Base-by-base conservation (phyloP, 2,888 invertebrate genomes). In the Acrocera orbiculus region DNA sequence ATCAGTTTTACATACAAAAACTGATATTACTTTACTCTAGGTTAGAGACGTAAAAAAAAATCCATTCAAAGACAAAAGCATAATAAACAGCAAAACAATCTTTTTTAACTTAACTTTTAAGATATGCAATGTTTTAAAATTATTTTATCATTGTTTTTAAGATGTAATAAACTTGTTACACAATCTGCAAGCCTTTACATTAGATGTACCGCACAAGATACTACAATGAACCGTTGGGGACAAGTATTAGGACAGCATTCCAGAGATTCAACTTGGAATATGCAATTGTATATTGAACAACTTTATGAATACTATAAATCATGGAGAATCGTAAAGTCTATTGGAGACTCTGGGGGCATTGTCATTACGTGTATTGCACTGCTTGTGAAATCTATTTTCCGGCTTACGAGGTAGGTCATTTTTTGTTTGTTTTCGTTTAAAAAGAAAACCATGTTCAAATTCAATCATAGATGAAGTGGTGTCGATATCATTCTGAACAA, bases 261-360 rank as follows among this genome's bases (percentile, higher is more conserved):
- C 28, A 73, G 75, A 43, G 89, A 92, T 45, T 51, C 68, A 2
- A 62, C 66, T 2, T 92, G 90, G 86, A 78, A 78, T 47, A 63
- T 83, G 23, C 83, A 78, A 51, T 76, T 78, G 34, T 82, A 82
- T 54, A 73, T 92, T 19, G 58, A 75, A 26, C 71, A 73, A 49
- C 56, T 89, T 39, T 79, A 80, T 50, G 71, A 71, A 13, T 77
- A 82, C 49, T 63, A 87, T 37, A 79, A 82, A 41, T 76, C 78
- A 0, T 93, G 93, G 93, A n/a, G n/a, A n/a, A n/a, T n/a, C 67
- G 87, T 1, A 76, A 76, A 49, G 86, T 90, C 3, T 93, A 92
- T 60, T 93, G 93, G 93, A 70, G 81, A 27, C 62, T 92, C 29
- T 92, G 92, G 92, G 86, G 86, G 0, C 79, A 81, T 48, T 77